Base-by-base conservation (phyloP, 2,113 vertebrate species). In the Platysteira castanea region DNA sequence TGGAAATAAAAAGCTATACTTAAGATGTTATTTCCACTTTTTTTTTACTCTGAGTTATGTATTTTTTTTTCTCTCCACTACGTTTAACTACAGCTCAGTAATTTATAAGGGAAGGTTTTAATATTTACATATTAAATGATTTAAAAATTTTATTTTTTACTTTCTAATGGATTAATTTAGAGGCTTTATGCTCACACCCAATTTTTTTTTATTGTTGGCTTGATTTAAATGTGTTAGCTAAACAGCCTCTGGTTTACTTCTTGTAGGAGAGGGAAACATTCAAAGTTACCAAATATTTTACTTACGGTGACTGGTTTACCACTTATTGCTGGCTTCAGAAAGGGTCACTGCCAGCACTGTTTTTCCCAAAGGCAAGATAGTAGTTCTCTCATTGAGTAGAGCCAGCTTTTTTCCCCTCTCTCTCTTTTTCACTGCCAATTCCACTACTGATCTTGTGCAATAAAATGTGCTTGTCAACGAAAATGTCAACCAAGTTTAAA, bases 401-500 rank as follows among this genome's bases (percentile, higher is more conserved):
- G 90, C 84, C 71, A 86, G 80, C 17, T 86, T 92, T 96, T 94
- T 88, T 30, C 47, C 93, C 89, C 21, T 70, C 60, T 78, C 39
- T 89, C 93, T 94, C 63, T 95, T 93, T 95, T 92, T 74, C 59
- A 41, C 91, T 98, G 95, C 96, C 97, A 96, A 80, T 95, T 97
- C 96, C 91, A 92, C 97, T 95, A 96, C 97, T 96, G 96, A 97
- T 98, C 97, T 96, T 97, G 84, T 96, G 95, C 93, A 98, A 95
- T 94, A 98, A 98, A 98, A 97, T 96, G 52, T 95, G 89, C 98
- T 98, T 98, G 98, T 98, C 98, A 98, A 98, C 42, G 47, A 96
- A 98, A 97, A 98, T 97, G 98, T 98, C 98, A 98, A 96, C 95
- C 93, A 97, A 98, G 97, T 98, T 98, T 98, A 98, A 98, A 98